Evolutionary conservation across 2,888 invertebrate genomes (phyloP).

Genomic region (Lydus trimaculatus): DNA sequence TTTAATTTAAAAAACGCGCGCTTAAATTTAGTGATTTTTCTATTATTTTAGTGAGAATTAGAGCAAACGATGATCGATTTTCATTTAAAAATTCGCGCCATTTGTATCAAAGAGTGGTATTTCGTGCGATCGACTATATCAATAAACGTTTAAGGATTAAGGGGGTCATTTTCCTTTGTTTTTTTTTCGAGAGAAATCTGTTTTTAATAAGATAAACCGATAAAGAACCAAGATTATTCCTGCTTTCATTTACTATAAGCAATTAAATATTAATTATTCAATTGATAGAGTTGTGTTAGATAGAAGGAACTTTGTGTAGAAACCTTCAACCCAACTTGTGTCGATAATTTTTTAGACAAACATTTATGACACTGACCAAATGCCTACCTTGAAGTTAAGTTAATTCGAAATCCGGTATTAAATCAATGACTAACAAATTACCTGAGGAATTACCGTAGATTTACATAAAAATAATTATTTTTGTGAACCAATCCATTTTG

Average conservation of each 20-base stretch:
- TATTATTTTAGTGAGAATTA: background rate
- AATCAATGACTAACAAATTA: background rate
- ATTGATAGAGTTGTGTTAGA: too few relatives aligned
- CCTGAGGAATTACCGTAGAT: background rate
- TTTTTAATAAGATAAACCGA: background rate
- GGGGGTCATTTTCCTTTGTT: background rate
- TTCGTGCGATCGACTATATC: background rate
- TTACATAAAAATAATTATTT: too few relatives aligned
- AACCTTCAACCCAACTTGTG: background rate
- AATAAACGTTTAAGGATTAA: background rate
- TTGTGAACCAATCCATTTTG: too few relatives aligned
- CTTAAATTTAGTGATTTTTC: too few relatives aligned
- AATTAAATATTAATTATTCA: too few relatives aligned
- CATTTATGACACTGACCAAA: background rate
- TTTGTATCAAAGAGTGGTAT: background rate
- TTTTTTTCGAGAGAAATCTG: background rate
- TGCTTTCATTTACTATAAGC: too few relatives aligned
- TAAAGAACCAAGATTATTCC: too few relatives aligned
- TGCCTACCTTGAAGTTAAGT: constrained; percentile 4
- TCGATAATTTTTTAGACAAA: background rate
- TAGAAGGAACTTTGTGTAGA: too few relatives aligned
- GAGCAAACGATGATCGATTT: background rate
- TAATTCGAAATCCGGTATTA: background rate
- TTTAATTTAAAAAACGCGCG: too few relatives aligned
- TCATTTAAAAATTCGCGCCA: background rate